Evolutionary conservation across 2,797 vertebrate genomes (phyloP), one percentile per base, ranked within the genome.

Genomic region (Rhinogobio ventralis): DNA sequence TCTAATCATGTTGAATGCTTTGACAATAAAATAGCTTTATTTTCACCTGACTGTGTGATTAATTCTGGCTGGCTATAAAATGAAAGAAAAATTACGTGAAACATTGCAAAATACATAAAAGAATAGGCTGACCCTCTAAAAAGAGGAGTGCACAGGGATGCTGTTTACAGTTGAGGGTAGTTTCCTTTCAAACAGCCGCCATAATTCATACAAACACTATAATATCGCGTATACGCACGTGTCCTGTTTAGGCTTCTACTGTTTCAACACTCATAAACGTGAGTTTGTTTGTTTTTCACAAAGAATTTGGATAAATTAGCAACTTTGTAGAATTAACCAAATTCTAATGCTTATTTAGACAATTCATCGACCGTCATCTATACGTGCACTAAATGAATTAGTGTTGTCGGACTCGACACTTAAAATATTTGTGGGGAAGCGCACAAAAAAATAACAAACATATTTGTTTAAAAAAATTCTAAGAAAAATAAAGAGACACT

Each of bases 21-120:
- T 97, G 96, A 98, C 97, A 99, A 99, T 99, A 99, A 96, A 99
- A 99, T 97, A 95, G 97, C 95, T 99, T 98, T 98, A 99, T 99
- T 99, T 99, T 99, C 97, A 97, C 92, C 94, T 93, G 93, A 95
- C 91, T 93, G 89, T 85, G 85, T 94, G 90, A 83, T 87, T 91
- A 76, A 85, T 86, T 89, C 51, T 79, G 78, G 20, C 11, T 73
- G 82, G 79, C 15, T 67, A 33, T 30, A 68, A 46, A 76, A 75
- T 7, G n/a, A 46, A 10, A n/a, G 25, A n/a, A n/a, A 17, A 73
- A 62, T 30, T 25, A n/a, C 0, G 19, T 14, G 33, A 82, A 55
- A 79, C 8, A 71, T 45, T 3, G 13, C 17, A 72, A n/a, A 46
- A n/a, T 73, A 13, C 14, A 28, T 30, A 30, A 64, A 64, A 17